These are phyloP conservation scores for Gymnosoma rotundatum DNA, from an alignment of 2,888 invertebrate genomes.

Conservation along the genomic window DNA sequence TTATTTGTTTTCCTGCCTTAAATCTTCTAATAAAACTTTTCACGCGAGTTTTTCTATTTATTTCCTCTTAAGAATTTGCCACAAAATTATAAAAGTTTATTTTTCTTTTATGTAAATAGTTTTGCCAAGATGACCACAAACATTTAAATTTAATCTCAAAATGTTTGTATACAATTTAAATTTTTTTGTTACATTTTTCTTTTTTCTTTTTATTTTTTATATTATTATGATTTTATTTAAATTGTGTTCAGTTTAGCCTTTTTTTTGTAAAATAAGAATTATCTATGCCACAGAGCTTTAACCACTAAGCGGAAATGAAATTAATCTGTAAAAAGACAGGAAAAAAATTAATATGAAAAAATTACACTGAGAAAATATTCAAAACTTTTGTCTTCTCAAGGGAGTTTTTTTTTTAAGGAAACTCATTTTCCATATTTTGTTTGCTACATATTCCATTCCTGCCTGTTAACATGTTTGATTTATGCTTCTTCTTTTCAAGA, in stretches of 20 bases:
- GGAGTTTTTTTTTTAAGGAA: too few relatives aligned
- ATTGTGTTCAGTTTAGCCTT: neutral
- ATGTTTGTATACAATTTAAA: conserved; percentile 29
- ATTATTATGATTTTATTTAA: neutral
- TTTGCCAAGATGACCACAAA: conserved; percentile 38
- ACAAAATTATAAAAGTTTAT: conserved; percentile 18
- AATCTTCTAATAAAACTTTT: neutral
- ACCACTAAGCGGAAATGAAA: conserved; percentile 32
- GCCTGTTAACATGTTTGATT: too few relatives aligned
- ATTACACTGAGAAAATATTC: neutral
- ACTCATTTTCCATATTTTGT: too few relatives aligned
- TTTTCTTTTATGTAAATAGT: conserved; percentile 26
- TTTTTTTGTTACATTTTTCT: neutral
- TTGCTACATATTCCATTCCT: too few relatives aligned
- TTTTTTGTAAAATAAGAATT: conserved; percentile 7
- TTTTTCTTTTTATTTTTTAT: neutral
- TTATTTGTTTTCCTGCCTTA: neutral
- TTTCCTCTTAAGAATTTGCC: neutral
- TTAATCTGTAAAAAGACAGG: conserved; percentile 2
- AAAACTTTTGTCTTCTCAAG: too few relatives aligned
- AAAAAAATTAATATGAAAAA: neutral
- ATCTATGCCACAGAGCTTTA: conserved; percentile 26
- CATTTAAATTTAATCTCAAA: conserved; percentile 28
- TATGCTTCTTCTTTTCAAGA: too few relatives aligned
- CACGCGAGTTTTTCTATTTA: too few relatives aligned